Evolutionary conservation across 2,888 invertebrate genomes (phyloP).

Genomic region (Cactoblastis cactorum): DNA sequence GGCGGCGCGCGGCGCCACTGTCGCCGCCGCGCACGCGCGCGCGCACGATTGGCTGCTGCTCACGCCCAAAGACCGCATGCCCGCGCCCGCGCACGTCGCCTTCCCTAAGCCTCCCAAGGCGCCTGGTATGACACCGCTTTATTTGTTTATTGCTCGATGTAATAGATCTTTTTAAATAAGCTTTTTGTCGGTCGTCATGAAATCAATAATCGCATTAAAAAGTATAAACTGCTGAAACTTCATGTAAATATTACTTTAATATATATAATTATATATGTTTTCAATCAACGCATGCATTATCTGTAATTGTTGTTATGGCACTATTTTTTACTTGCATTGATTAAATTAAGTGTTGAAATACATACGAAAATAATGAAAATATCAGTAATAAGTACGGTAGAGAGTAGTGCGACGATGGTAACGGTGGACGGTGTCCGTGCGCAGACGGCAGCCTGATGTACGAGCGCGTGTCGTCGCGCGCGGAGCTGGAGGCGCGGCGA

Average conservation of each 20-base stretch:
- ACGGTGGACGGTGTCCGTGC: background rate
- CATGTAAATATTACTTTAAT: too few relatives aligned
- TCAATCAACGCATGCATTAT: too few relatives aligned
- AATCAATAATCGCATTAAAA: too few relatives aligned
- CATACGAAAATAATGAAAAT: background rate
- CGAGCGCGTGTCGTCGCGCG: constrained; percentile 91
- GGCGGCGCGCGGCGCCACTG: constrained; percentile 52
- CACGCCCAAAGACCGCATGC: constrained; percentile 87
- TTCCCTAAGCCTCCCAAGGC: constrained; percentile 96
- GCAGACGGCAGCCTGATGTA: constrained; percentile 92
- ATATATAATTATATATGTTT: too few relatives aligned
- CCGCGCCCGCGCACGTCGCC: constrained; percentile 88
- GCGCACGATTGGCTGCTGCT: constrained; percentile 85
- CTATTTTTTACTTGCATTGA: too few relatives aligned
- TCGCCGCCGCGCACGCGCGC: constrained; percentile 52
- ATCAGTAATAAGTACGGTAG: background rate
- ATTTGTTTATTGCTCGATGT: background rate
- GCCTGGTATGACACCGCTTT: constrained; percentile 78
- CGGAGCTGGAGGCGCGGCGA: constrained; percentile 82
- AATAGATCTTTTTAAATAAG: too few relatives aligned
- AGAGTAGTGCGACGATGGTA: background rate
- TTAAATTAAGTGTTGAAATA: too few relatives aligned
- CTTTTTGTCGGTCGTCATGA: too few relatives aligned
- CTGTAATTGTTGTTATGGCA: too few relatives aligned
- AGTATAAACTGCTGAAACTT: too few relatives aligned